A percentile compares a stretch with the other conserved stretches of the same genome.
These are phyloP conservation scores for Abrostola tripartita DNA, from an alignment of 2,888 invertebrate genomes.

Conservation along the genomic window DNA sequence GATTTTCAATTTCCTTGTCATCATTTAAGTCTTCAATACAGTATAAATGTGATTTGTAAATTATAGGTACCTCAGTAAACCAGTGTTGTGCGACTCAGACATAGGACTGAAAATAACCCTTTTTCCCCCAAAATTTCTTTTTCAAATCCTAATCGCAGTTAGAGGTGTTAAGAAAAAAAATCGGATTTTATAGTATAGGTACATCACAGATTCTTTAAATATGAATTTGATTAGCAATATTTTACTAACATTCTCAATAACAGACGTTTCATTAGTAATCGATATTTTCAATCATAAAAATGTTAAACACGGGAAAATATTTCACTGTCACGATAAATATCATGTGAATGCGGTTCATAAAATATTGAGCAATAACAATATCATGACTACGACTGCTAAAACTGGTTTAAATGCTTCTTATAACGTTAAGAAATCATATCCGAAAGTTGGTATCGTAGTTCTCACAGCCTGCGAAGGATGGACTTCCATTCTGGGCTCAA, in stretches of 20 bases:
- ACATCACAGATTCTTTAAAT: constrained; percentile 4
- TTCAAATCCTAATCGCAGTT: no score
- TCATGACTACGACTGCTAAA: constrained; percentile 54
- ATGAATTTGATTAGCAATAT: constrained; percentile 50
- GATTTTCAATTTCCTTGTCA: background rate
- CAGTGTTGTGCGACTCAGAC: no score
- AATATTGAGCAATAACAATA: constrained; percentile 59
- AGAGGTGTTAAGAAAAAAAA: no score
- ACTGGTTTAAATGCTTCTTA: constrained; percentile 33
- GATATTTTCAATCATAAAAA: constrained; percentile 73
- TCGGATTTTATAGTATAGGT: no score
- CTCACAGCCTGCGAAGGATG: constrained; percentile 72
- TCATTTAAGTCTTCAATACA: background rate
- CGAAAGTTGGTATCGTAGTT: constrained; percentile 69
- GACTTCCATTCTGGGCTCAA: constrained; percentile 57
- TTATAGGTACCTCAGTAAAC: no score
- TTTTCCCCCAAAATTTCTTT: no score
- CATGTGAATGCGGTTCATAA: constrained; percentile 60
- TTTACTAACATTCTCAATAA: constrained; percentile 38
- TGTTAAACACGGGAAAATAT: constrained; percentile 66
- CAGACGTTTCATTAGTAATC: constrained; percentile 59
- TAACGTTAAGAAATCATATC: constrained; percentile 43
- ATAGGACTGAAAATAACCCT: no score
- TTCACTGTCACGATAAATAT: constrained; percentile 65
- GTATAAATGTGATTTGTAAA: no score